Conservation (phyloP, 1,140 invertebrate species). For the Amphibalanus amphitrite region DNA sequence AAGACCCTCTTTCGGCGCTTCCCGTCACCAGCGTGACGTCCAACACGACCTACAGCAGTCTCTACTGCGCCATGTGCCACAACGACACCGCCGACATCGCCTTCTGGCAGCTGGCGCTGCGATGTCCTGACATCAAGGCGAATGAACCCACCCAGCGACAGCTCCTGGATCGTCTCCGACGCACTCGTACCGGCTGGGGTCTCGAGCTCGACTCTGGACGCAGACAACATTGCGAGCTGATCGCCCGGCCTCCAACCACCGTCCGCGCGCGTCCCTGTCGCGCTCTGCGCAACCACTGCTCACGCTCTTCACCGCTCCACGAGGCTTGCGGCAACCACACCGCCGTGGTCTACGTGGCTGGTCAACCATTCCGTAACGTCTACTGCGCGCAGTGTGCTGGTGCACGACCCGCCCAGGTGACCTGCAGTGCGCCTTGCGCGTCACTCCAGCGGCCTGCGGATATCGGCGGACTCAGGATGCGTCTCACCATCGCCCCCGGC, state of each 20-base stretch:
- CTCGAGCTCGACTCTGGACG: background rate
- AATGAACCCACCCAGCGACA: background rate
- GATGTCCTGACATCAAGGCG: background rate
- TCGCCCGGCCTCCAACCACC: too few species aligned
- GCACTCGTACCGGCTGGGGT: background rate
- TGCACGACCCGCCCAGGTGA: background rate
- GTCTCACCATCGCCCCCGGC: background rate
- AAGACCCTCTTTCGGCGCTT: constrained; percentile 7
- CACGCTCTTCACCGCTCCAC: background rate
- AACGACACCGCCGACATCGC: background rate
- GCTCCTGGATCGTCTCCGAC: background rate
- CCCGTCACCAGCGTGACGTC: constrained; percentile 4
- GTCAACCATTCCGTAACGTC: background rate
- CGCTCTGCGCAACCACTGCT: background rate
- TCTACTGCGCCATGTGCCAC: constrained; percentile 5
- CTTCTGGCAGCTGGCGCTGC: constrained; percentile 7
- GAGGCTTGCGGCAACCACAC: background rate
- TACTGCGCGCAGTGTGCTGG: background rate
- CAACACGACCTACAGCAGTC: background rate
- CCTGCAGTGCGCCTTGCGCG: background rate
- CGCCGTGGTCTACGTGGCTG: background rate
- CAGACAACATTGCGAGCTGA: background rate
- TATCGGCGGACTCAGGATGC: background rate
- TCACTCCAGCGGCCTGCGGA: background rate
- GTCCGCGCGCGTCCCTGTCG: background rate